Base-by-base conservation (phyloP, 2,888 invertebrate species). In the Erebia palarica region DNA sequence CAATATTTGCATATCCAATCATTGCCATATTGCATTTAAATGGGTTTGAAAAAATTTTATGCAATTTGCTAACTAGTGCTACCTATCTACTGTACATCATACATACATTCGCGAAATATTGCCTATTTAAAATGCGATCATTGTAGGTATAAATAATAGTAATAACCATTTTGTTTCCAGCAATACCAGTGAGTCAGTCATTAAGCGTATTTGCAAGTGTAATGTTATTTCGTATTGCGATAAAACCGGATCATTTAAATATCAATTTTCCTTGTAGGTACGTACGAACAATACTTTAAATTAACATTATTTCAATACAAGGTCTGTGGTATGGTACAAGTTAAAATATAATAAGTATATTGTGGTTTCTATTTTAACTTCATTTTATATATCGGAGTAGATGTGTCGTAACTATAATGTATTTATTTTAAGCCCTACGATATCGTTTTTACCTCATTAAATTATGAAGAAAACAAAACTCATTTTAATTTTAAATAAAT, bases 191-290 rank as follows among this genome's bases (percentile, higher is more conserved):
- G 67, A 73, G 67, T 73, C 69, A 68, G 66, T 69, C 65, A 57
- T 64, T 69, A 69, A 69, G 16, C 55, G 49, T 61, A 69, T 70
- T 68, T 64, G 60, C 69, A 70, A 73, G 64, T 70, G 57, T 65
- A 65, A 68, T 73, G 67, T 73, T 70, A 72, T 72, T 72, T 69
- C 59, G 69, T 66, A 70, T 64, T 67, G 67, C 70, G 57, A 70
- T 70, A 68, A 68, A 70, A 73, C 68, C 47, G 64, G 65, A 51
- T 70, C 13, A 68, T 70, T 68, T 68, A 65, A 68, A 68, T 68
- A 65, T 65, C 55, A 68, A 65, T 73, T 73, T 73, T 73, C 73
- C 70, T 70, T 55, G 55, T 55, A 55, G 55, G 55, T 55, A 47
- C 18, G 55, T 55, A 47, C 67, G 53, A 65, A 61, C 57, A 65